A percentile compares a stretch with the other conserved stretches of the same genome.
These are phyloP conservation scores for Lithosia quadra DNA, from an alignment of 2,888 invertebrate species.

Conservation along the genomic window DNA sequence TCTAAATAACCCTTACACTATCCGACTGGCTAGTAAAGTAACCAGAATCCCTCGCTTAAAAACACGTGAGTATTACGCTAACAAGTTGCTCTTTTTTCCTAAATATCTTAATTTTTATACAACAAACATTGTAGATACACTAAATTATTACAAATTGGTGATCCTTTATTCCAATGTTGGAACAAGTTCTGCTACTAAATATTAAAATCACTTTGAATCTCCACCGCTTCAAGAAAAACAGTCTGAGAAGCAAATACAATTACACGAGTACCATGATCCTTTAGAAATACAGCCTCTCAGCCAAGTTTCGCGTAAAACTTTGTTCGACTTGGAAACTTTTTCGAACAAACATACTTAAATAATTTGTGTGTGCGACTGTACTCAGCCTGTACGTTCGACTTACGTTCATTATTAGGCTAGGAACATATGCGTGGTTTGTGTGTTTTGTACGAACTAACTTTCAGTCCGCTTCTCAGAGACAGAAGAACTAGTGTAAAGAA, in stretches of 20 bases:
- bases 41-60: too few relatives aligned
- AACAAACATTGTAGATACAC: not conserved
- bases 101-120: not conserved
- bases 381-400: conserved; percentile 6
- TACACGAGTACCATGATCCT: conserved; percentile 35
- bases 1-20: too few relatives aligned
- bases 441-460: not conserved
- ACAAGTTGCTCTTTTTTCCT: too few relatives aligned
- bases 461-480: not conserved
- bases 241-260: conserved; percentile 33
- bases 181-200: conserved; percentile 4
- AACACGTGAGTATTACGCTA: not conserved
- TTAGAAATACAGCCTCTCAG: conserved; percentile 26
- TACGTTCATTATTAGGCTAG: conserved; percentile 14
- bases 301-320: conserved; percentile 31
- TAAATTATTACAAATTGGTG: not conserved
- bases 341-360: conserved; percentile 32
- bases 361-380: conserved; percentile 38
- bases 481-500: not conserved
- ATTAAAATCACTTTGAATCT: conserved; percentile 13
- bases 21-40: too few relatives aligned
- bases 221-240: conserved; percentile 15
- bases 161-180: not conserved
- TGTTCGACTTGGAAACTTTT: conserved; percentile 34
- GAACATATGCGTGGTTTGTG: not conserved